Base-by-base conservation (phyloP, 2,113 vertebrate genomes). In the Anser brachyrhynchus region DNA sequence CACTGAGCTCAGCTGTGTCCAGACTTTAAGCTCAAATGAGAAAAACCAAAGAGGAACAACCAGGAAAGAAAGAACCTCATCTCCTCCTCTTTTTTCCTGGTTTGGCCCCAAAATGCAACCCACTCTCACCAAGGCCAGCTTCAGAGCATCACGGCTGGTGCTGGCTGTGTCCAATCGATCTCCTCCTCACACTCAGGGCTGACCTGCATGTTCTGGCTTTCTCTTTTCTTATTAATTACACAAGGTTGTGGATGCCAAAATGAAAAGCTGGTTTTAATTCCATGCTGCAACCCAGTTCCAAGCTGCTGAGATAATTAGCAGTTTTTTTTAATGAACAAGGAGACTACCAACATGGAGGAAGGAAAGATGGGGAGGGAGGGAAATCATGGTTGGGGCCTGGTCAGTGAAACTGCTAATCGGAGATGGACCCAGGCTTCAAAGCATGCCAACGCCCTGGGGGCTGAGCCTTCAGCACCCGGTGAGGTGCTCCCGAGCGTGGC, bases 291-390 rank as follows among this genome's bases (percentile, higher is more conserved):
- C 70, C 84, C 84, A 41, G 81, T 64, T 96, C 91, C 95, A 95
- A 94, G 89, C 77, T 84, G 91, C 81, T 74, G 84, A 90, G 89
- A 87, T 95, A 96, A 95, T 95, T 95, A 96, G 77, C 87, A 61
- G 70, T 19, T 44, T 87, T 49, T 49, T 84, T 87, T 91, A 96
- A 95, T 33, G 84, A 95, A 83, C 0, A 1, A 76, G 74, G 91
- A 83, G 64, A 67, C 88, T 79, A 90, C 77, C 77, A 92, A 79
- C 70, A 77, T 89, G 89, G 71, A 80, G 28, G 58, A 79, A 89
- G 33, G 39, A 89, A 58, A 51, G 70, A 57, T 7, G 35, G 44
- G 28, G n/a, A 87, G 41, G 25, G 66, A 91, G 43, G 41, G 13
- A 55, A 85, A 52, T 35, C 0, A 0, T 35, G 2, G 0, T 52